Base-by-base conservation (phyloP, 1,140 invertebrate genomes). In the Rhagoletis pomonella region DNA sequence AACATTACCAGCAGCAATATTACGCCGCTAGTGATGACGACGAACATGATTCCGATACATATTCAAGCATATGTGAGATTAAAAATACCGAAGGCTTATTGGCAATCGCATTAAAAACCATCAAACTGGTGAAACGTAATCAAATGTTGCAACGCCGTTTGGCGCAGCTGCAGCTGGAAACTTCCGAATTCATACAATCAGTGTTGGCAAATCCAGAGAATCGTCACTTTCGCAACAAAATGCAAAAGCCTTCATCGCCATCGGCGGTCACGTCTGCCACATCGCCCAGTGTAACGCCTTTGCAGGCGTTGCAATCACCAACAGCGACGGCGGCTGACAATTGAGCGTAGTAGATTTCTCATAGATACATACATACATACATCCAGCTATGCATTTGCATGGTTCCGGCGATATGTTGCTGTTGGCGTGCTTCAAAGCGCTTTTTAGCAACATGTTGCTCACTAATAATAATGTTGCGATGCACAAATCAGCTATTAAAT, bases 201-300 rank as follows among this genome's bases (percentile, higher is more conserved):
- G 91, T 93, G 42, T 62, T 93, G 89, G 89, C 90, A 47, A 93
- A 93, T 90, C 92, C 92, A 5, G 92, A 93, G 86, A 93, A 93
- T 86, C 88, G 89, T 12, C 90, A 92, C 73, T 89, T 92, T 47
- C 90, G 90, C n/a, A 89, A 91, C 42, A 90, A 91, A 65, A 89
- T 90, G 55, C 58, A 87, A 39, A n/a, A 73, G 10, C 2, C 19
- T 5, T 17, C 50, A 69, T 19, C 19, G 0, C 10, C 62, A 19
- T 6, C 69, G 10, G 29, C 14, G 4, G 39, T 39, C 4, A 17
- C 64, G 14, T 58, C 58, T 9, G 59, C 77, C 84, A 55, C 55
- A 77, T 62, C 58, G 55, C 10, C 58, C 62, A 44, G 69, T 39
- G 2, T 29, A 47, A 12, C 87, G 58, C 29, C 86, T 47, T 59